Evolutionary conservation across 2,888 invertebrate species (phyloP).

Genomic region (Machimus atricapillus): DNA sequence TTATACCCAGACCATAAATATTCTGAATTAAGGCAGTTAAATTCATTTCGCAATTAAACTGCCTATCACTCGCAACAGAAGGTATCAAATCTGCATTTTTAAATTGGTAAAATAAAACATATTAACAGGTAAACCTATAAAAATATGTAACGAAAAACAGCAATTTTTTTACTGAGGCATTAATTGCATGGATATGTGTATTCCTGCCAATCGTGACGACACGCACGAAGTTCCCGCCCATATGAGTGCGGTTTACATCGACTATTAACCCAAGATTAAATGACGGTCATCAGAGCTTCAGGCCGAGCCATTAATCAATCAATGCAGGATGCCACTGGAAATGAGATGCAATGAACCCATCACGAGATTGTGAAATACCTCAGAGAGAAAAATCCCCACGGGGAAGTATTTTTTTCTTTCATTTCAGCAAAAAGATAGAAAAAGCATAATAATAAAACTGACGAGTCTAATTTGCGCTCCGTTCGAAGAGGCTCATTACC

Average conservation of each 20-base stretch:
- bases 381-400: not conserved
- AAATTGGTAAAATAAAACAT: not conserved
- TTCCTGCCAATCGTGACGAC: not conserved
- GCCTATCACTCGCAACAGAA: not conserved
- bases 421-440: not conserved
- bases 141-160: not conserved
- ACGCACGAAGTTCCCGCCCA: not conserved
- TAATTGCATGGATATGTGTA: not conserved
- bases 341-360: not conserved
- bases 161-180: not conserved
- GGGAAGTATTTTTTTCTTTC: not conserved
- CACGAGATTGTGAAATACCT: not conserved
- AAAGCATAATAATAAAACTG: not conserved
- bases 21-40: not conserved
- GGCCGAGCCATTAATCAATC: not conserved
- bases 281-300: not conserved
- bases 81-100: too few relatives aligned
- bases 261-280: not conserved
- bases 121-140: not conserved
- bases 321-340: not conserved
- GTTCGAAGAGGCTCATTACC: not conserved
- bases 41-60: not conserved
- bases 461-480: not conserved
- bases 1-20: too few relatives aligned
- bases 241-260: not conserved